These are phyloP conservation scores for Acrossocheilus wenchowensis DNA, from an alignment of 2,797 vertebrate species.

Conservation along the genomic window DNA sequence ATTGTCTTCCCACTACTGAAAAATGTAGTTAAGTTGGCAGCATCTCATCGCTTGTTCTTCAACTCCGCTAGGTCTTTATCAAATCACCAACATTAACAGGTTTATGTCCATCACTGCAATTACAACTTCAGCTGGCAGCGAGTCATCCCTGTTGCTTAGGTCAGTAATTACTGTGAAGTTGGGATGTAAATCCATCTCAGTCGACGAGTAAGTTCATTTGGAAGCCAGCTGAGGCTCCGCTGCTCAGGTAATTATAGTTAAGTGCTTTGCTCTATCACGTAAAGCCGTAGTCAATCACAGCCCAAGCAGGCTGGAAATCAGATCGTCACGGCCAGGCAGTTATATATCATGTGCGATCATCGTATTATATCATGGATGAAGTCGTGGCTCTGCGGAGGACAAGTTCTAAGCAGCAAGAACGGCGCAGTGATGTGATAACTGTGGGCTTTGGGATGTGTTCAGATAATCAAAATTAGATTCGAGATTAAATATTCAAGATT, in stretches of 20 bases:
- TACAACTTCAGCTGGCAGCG: slow-evolving; percentile 45
- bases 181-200: slow-evolving; percentile 52
- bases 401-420: slow-evolving; percentile 30
- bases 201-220: slow-evolving; percentile 47
- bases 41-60: background rate
- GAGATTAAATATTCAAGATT: slow-evolving; percentile 54
- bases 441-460: slow-evolving; percentile 39
- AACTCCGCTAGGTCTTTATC: background rate
- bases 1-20: background rate
- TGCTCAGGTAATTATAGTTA: slow-evolving; percentile 56
- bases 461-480: slow-evolving; percentile 55
- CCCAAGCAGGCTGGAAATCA: slow-evolving; percentile 39
- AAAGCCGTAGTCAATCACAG: slow-evolving; percentile 52
- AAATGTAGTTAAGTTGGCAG: background rate
- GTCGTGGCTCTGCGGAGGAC: slow-evolving; percentile 2
- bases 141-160: slow-evolving; percentile 40
- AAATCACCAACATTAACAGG: slow-evolving; percentile 45
- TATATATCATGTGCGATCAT: slow-evolving; percentile 45
- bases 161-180: slow-evolving; percentile 53
- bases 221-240: slow-evolving; percentile 36
- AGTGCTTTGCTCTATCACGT: slow-evolving; percentile 54
- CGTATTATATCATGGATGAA: slow-evolving; percentile 40
- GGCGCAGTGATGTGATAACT: slow-evolving; percentile 34
- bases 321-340: slow-evolving; percentile 39
- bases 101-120: slow-evolving; percentile 44